Base-by-base conservation (phyloP, 2,888 invertebrate genomes). In the Ophraella communa region DNA sequence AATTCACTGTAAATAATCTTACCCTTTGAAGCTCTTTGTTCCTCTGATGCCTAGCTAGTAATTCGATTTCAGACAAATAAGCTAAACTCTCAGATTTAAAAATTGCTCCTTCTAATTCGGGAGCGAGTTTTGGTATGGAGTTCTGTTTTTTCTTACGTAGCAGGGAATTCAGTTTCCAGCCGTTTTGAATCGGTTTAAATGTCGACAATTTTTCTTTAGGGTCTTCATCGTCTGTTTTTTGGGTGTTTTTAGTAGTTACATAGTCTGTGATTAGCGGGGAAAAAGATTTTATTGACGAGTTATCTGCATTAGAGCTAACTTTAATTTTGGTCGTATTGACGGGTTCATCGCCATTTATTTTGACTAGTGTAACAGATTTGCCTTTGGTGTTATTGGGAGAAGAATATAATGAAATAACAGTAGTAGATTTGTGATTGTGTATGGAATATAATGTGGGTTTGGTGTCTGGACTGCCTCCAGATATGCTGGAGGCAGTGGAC, bases 81-180 rank as follows among this genome's bases (percentile, higher is more conserved):
- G 84, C 84, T 73, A 85, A 79, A 74, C 84, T 84, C 74, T 85
- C 84, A 11, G 84, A 83, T 74, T 84, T 84, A 73, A 84, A 78
- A 68, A 84, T 84, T 64, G 84, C 83, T 64, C 81, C 82, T 75
- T 84, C 84, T 69, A 84, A 73, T 73, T 84, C 84, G 14, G 84
- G 83, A 71, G 82, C 80, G 62, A 84, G 72, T 70, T 79, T 81
- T 42, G 83, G 80, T 62, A 80, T 73, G 24, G 73, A 69, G 18
- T 74, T 73, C 64, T 78, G 76, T 70, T 81, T 81, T 73, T 80
- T 80, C 74, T 78, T 80, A 24, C 82, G 72, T 61, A 82, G 72
- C 59, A 83, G 71, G 52, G 81, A 82, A 64, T 78, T 82, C 49
- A 75, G 65, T 53, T 67, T 73, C 81, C 82, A 81, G 39, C 75